Percentiles rank a stretch among this genome's conserved stretches.
Conservation (phyloP, 2,888 invertebrate genomes). For the Lepidochitona cinerea region DNA sequence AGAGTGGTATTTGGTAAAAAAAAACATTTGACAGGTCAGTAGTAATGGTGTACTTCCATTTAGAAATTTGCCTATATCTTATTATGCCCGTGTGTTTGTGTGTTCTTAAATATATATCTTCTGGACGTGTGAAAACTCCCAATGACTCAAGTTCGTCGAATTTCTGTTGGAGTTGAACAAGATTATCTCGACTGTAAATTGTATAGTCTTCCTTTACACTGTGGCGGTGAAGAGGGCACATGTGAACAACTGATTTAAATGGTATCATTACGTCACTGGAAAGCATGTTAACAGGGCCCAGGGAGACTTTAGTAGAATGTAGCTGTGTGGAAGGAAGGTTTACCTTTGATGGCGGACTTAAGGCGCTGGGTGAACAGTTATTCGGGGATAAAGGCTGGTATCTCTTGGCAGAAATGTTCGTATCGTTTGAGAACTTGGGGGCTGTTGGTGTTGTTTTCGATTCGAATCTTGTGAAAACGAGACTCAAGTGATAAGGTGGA, state of each 20-base stretch:
- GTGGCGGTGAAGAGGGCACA: slow-evolving; percentile 43
- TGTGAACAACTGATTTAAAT: slow-evolving; percentile 38
- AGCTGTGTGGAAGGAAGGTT: background rate
- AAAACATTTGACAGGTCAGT: slow-evolving; percentile 37
- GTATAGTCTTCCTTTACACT: slow-evolving; percentile 40
- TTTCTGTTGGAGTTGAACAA: slow-evolving; percentile 33
- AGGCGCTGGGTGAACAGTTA: too few relatives aligned
- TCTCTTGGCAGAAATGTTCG: slow-evolving; percentile 27
- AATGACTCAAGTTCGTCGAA: slow-evolving; percentile 40
- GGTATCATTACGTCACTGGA: slow-evolving; percentile 15
- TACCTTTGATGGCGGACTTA: too few relatives aligned
- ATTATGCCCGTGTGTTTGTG: slow-evolving; percentile 19
- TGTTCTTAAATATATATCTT: slow-evolving; percentile 24
- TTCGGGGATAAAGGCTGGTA: background rate
- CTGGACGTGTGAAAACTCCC: slow-evolving; percentile 34
- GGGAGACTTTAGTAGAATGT: slow-evolving; percentile 3
- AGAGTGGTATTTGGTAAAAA: slow-evolving; percentile 41
- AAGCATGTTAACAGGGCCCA: slow-evolving; percentile 27
- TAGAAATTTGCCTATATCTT: slow-evolving; percentile 26
- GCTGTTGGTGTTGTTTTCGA: slow-evolving; percentile 19
- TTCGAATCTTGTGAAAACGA: slow-evolving; percentile 15
- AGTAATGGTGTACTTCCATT: slow-evolving; percentile 38
- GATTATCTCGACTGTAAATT: slow-evolving; percentile 33
- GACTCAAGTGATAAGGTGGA: slow-evolving; percentile 15
- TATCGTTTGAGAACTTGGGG: slow-evolving; percentile 11